These are phyloP conservation scores for Bufo gargarizans DNA, from an alignment of 2,113 vertebrate species.

Conservation along the genomic window DNA sequence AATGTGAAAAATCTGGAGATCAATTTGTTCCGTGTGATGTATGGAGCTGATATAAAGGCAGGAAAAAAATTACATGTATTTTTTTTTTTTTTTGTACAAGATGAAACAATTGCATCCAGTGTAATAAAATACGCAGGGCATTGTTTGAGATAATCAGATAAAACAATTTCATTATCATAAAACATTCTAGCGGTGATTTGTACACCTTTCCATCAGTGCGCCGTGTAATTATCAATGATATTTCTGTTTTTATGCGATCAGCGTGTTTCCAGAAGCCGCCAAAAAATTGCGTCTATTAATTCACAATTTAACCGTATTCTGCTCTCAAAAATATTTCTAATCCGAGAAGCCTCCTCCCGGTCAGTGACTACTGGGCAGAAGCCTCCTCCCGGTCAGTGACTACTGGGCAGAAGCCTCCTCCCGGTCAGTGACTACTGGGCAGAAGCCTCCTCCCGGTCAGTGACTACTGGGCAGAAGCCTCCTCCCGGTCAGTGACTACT, in stretches of 20 bases:
- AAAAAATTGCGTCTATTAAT: conserved; percentile 19
- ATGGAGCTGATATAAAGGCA: conserved; percentile 61
- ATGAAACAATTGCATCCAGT: conserved; percentile 61
- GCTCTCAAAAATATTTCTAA: not conserved
- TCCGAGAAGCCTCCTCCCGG: not conserved
- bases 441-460: not conserved
- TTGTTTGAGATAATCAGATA: conserved; percentile 65
- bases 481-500: too few relatives aligned
- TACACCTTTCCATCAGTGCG: conserved; percentile 65
- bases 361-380: not conserved
- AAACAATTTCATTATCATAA: conserved; percentile 66
- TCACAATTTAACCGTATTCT: not conserved
- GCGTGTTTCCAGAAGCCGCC: not conserved
- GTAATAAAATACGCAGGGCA: conserved; percentile 61
- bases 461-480: not conserved
- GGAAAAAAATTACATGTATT: conserved; percentile 48
- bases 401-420: not conserved
- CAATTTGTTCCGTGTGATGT: conserved; percentile 63
- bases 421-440: not conserved
- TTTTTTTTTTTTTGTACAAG: conserved; percentile 69
- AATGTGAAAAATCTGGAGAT: conserved; percentile 61
- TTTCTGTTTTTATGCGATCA: conserved; percentile 57
- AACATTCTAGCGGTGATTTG: conserved; percentile 55
- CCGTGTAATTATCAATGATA: conserved; percentile 70
- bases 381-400: not conserved